phyloP scores from a whole-genome alignment of 2,113 vertebrate genomes.

The Dasyprocta punctata region DNA sequence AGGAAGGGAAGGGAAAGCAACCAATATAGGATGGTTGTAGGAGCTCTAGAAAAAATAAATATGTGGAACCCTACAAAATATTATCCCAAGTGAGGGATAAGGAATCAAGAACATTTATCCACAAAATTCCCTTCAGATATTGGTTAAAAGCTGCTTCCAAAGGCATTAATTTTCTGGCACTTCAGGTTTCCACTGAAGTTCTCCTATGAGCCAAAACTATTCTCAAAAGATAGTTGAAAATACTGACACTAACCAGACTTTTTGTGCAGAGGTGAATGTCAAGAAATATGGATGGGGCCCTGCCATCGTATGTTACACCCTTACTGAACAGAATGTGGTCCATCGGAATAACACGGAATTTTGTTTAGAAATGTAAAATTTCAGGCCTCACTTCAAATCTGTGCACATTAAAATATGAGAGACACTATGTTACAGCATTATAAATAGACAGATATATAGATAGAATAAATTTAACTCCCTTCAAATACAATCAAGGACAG shows the following conservation, averaged over 20 bases:
- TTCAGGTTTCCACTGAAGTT: not conserved
- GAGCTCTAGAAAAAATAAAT: not conserved
- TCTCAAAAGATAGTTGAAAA: not conserved
- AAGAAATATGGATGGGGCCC: not conserved
- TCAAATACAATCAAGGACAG: not conserved
- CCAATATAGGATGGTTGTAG: not conserved
- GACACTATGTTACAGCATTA: not conserved
- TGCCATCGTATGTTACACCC: not conserved
- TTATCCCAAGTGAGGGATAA: not conserved
- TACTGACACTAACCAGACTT: not conserved
- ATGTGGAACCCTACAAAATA: not conserved
- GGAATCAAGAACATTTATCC: not conserved
- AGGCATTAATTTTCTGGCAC: not conserved
- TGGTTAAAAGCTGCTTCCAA: not conserved
- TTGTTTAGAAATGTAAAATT: constrained; percentile 21
- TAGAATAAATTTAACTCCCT: not conserved
- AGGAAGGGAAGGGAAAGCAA: not conserved
- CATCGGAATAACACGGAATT: not conserved
- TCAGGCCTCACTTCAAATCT: not conserved
- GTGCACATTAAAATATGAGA: constrained; percentile 10
- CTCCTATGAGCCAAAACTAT: not conserved
- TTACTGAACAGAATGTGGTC: not conserved
- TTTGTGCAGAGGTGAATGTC: not conserved
- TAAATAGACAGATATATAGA: not conserved
- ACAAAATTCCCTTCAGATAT: constrained; percentile 15